A percentile compares a stretch with the other conserved stretches of the same genome.
These are phyloP conservation scores for Pedetes capensis DNA, from an alignment of 2,113 vertebrate genomes.

Conservation along the genomic window DNA sequence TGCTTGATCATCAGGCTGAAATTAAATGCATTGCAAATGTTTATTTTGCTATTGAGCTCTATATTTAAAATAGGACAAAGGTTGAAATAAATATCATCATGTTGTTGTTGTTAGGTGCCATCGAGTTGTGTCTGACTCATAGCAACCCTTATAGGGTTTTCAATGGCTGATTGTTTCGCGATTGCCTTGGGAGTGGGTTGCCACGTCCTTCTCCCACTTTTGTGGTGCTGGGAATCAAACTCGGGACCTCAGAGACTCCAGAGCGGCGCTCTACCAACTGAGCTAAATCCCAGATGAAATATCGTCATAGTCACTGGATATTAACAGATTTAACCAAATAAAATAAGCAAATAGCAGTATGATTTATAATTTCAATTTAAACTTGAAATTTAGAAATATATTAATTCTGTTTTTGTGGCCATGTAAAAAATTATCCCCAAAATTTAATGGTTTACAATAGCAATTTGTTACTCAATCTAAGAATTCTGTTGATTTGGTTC, in stretches of 20 bases:
- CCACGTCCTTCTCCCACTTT: too few relatives aligned
- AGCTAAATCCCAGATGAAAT: too few relatives aligned
- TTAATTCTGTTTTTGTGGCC: background rate
- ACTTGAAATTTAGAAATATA: background rate
- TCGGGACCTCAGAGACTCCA: too few relatives aligned
- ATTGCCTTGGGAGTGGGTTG: too few relatives aligned
- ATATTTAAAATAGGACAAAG: background rate
- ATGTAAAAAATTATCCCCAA: background rate
- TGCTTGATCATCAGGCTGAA: background rate
- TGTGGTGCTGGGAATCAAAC: too few relatives aligned
- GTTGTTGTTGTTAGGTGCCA: too few relatives aligned
- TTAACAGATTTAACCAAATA: background rate
- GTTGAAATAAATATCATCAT: background rate
- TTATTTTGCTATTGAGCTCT: background rate
- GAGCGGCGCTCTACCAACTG: too few relatives aligned
- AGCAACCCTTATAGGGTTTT: too few relatives aligned
- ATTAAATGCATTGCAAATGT: background rate
- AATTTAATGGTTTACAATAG: background rate
- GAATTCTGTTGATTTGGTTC: background rate
- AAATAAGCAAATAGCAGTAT: background rate
- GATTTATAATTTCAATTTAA: background rate
- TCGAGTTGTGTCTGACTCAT: too few relatives aligned
- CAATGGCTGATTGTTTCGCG: too few relatives aligned
- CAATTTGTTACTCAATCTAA: background rate
- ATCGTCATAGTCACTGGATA: background rate